Percentiles rank a stretch among this genome's conserved stretches.
phyloP scores from a whole-genome alignment of 2,888 invertebrate species.

The Diloba caeruleocephala region DNA sequence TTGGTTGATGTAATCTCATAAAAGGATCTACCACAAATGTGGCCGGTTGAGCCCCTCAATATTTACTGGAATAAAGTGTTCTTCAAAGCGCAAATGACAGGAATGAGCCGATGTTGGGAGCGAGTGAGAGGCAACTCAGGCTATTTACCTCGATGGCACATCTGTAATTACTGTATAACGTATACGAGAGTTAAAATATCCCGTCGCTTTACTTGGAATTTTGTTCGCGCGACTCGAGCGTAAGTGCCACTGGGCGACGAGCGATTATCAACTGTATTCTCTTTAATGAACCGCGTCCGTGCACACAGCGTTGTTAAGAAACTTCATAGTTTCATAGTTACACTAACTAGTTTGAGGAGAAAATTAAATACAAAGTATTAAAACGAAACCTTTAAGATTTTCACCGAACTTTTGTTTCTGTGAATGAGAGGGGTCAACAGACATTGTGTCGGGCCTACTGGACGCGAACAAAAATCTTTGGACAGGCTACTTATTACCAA shows the following conservation, averaged over 20 bases:
- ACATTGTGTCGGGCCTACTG: conserved; percentile 60
- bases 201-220: conserved; percentile 75
- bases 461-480: conserved; percentile 68
- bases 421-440: conserved; percentile 65
- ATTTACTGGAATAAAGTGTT: conserved; percentile 77
- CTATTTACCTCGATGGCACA: conserved; percentile 83
- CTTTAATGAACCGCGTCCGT: conserved; percentile 47
- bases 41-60: conserved; percentile 60
- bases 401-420: conserved; percentile 47
- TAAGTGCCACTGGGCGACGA: conserved; percentile 64
- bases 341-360: conserved; percentile 42
- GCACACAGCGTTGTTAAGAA: conserved; percentile 42
- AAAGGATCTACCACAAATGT: conserved; percentile 68
- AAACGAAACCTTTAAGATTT: conserved; percentile 36
- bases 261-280: conserved; percentile 70
- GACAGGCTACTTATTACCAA: conserved; percentile 82
- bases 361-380: conserved; percentile 43
- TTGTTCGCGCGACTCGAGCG: conserved; percentile 60
- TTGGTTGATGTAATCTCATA: conserved; percentile 69
- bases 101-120: conserved; percentile 69
- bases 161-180: conserved; percentile 84
- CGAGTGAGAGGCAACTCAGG: conserved; percentile 69
- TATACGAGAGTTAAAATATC: conserved; percentile 80
- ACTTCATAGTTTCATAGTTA: conserved; percentile 44
- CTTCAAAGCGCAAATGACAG: conserved; percentile 79